A percentile compares a stretch with the other conserved stretches of the same genome.
Conservation (phyloP, 2,113 vertebrate genomes). For the Phainopepla nitens region DNA sequence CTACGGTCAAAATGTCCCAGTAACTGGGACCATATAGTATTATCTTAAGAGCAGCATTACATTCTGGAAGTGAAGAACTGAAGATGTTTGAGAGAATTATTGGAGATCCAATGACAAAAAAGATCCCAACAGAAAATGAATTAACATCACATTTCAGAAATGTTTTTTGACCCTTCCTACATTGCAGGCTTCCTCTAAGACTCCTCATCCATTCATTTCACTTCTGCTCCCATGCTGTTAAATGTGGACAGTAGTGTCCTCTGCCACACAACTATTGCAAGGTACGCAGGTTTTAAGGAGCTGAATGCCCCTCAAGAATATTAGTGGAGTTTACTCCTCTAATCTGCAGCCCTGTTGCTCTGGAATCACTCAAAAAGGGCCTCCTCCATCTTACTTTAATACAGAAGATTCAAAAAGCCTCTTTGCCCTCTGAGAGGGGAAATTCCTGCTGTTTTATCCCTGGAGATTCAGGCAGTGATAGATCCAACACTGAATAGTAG, state of each 20-base stretch:
- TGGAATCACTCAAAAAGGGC: rapidly evolving
- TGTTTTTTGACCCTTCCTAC: neutral
- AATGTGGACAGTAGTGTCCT: neutral
- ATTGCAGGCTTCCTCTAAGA: neutral
- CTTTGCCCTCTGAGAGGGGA: neutral
- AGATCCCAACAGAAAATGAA: neutral
- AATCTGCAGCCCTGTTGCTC: neutral
- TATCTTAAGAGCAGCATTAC: neutral
- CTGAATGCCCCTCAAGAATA: neutral
- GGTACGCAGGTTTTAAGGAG: neutral
- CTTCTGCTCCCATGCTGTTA: neutral
- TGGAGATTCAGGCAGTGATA: neutral
- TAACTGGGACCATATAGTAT: neutral
- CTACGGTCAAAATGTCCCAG: neutral
- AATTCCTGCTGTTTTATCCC: neutral
- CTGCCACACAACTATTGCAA: neutral
- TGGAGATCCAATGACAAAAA: neutral
- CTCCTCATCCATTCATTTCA: neutral
- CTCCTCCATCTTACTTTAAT: neutral
- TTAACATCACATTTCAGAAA: neutral
- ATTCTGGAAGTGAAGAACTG: neutral
- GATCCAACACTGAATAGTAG: neutral
- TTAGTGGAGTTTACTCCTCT: neutral
- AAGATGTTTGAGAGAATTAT: neutral
- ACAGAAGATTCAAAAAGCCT: neutral